These are phyloP conservation scores for Coregonus suidteri DNA, from an alignment of 2,797 vertebrate genomes.

Conservation along the genomic window DNA sequence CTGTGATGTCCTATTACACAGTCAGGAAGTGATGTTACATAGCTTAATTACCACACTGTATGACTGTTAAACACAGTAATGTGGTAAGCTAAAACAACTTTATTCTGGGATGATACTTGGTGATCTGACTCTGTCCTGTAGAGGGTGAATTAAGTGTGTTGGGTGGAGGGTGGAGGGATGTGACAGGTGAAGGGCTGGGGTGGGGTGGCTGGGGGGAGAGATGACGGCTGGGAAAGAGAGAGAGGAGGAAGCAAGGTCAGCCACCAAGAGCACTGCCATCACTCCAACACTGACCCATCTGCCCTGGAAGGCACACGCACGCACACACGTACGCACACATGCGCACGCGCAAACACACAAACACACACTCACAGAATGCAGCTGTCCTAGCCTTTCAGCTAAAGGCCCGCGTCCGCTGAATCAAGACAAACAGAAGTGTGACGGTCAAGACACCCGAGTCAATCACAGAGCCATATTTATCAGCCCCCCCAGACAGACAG, in stretches of 20 bases:
- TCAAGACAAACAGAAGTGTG: constrained; percentile 53
- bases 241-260: constrained; percentile 44
- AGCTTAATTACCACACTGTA: background rate
- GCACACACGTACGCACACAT: constrained; percentile 41
- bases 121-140: background rate
- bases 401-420: constrained; percentile 40
- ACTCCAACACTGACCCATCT: constrained; percentile 55
- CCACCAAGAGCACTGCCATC: constrained; percentile 62
- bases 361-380: constrained; percentile 31
- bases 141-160: background rate
- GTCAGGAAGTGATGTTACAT: background rate
- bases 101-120: background rate
- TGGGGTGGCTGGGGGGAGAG: background rate
- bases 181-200: constrained; percentile 44
- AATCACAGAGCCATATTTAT: constrained; percentile 60
- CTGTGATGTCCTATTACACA: background rate
- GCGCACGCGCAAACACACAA: background rate
- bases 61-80: background rate
- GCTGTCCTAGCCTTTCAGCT: constrained; percentile 56
- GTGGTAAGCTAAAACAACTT: background rate
- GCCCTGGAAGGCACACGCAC: constrained; percentile 37
- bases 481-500: constrained; percentile 46
- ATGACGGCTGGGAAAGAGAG: constrained; percentile 27
- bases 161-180: background rate
- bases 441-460: constrained; percentile 57